Percentiles rank a stretch among this genome's conserved stretches.
phyloP scores from a whole-genome alignment of 92 coral and sea anemone genomes.

The Umimayanthus chanpuru region DNA sequence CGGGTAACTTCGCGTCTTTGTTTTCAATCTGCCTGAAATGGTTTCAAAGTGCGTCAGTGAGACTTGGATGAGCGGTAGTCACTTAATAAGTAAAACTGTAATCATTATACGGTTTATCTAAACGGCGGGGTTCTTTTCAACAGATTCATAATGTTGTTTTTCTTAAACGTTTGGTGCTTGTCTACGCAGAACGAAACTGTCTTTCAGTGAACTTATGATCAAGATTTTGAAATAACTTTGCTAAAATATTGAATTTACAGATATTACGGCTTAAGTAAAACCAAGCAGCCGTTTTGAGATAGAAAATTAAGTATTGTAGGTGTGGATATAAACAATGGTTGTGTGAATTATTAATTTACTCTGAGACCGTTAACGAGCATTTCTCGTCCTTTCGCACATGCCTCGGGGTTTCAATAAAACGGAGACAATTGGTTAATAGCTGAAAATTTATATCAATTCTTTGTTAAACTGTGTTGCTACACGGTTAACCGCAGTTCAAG shows the following conservation, averaged over 20 bases:
- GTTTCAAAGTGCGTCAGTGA: not conserved
- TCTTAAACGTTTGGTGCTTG: constrained; percentile 17
- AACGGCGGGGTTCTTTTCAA: constrained; percentile 41
- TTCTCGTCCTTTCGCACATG: constrained; percentile 31
- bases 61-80: not conserved
- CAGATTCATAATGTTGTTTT: constrained; percentile 25
- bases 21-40: not conserved
- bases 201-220: not conserved
- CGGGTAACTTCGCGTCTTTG: constrained; percentile 20
- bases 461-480: constrained; percentile 34
- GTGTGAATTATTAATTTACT: constrained; percentile 29
- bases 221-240: not conserved
- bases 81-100: constrained; percentile 33
- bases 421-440: constrained; percentile 40
- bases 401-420: constrained; percentile 32
- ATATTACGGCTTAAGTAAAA: not conserved
- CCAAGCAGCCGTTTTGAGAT: not conserved
- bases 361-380: constrained; percentile 32
- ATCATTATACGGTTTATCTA: constrained; percentile 35
- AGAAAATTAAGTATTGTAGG: not conserved
- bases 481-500: constrained; percentile 40
- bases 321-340: not conserved
- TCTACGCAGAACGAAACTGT: not conserved
- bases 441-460: constrained; percentile 31
- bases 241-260: not conserved